These are phyloP conservation scores for Argopecten irradians DNA, from an alignment of 1,140 invertebrate species.

Conservation along the genomic window DNA sequence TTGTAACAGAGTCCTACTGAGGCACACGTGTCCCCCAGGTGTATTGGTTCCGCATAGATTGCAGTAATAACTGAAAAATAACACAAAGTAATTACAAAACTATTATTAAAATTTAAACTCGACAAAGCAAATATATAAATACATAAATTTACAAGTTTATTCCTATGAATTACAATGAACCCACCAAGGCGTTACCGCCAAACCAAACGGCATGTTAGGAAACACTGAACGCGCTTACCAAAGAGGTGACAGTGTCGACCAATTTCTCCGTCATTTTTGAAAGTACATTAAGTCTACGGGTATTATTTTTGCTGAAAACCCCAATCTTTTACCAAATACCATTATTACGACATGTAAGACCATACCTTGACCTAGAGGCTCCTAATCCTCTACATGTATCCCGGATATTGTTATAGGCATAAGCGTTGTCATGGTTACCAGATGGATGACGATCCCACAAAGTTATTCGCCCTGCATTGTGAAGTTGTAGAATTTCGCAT, in stretches of 20 bases:
- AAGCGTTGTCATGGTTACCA: slow-evolving; percentile 63
- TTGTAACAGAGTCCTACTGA: slow-evolving; percentile 50
- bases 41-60: slow-evolving; percentile 52
- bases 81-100: not conserved
- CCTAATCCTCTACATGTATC: slow-evolving; percentile 62
- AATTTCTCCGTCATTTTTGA: not conserved
- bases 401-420: slow-evolving; percentile 63
- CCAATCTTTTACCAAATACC: not conserved
- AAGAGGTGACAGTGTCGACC: not conserved
- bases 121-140: not conserved
- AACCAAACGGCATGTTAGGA: not conserved
- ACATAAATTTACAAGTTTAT: not conserved
- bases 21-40: slow-evolving; percentile 61
- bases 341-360: not conserved
- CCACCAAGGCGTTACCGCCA: not conserved
- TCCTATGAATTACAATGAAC: not conserved
- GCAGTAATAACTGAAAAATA: slow-evolving; percentile 57
- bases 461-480: slow-evolving; percentile 52
- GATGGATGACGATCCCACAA: slow-evolving; percentile 63
- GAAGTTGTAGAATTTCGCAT: slow-evolving; percentile 57
- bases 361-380: slow-evolving; percentile 61
- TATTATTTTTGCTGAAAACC: not conserved
- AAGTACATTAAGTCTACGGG: not conserved
- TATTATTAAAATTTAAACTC: not conserved
- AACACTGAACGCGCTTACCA: not conserved